Percentiles rank a stretch among this genome's conserved stretches.
These are phyloP conservation scores for Cherax quadricarinatus DNA, from an alignment of 1,140 invertebrate genomes.

Conservation along the genomic window DNA sequence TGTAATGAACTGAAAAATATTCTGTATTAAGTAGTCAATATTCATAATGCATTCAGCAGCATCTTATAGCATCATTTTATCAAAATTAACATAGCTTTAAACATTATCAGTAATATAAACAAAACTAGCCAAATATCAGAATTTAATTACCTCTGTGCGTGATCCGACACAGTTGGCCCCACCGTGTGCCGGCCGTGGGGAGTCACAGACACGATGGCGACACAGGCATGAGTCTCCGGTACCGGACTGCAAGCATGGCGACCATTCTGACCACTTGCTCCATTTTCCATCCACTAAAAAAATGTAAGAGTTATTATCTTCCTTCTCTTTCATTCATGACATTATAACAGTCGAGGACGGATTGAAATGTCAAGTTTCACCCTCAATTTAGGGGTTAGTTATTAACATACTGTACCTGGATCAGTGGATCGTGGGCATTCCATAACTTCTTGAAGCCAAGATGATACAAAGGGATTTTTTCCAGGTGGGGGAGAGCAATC, in stretches of 20 bases:
- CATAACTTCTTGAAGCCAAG: conserved; percentile 85
- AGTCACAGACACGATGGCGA: conserved; percentile 86
- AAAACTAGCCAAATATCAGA: neutral
- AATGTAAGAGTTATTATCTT: too few relatives aligned
- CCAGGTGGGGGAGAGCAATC: conserved; percentile 84
- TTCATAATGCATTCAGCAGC: too few relatives aligned
- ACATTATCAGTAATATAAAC: neutral
- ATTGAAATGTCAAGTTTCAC: too few relatives aligned
- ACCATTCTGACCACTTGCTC: conserved; percentile 86
- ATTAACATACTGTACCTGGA: conserved; percentile 73
- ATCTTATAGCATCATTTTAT: too few relatives aligned
- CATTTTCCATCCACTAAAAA: conserved; percentile 84
- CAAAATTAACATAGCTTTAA: too few relatives aligned
- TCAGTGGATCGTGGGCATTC: conserved; percentile 82
- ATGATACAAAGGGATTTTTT: conserved; percentile 80
- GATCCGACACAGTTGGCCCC: conserved; percentile 80
- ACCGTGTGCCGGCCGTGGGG: conserved; percentile 87
- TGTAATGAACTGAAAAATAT: too few relatives aligned
- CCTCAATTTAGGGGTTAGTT: too few relatives aligned
- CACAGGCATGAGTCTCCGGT: conserved; percentile 83
- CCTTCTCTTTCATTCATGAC: too few relatives aligned
- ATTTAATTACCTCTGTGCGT: conserved; percentile 75
- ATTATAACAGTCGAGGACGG: too few relatives aligned
- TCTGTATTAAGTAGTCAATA: too few relatives aligned
- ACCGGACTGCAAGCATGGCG: conserved; percentile 79